These are phyloP conservation scores for Lithosia quadra DNA, from an alignment of 2,888 invertebrate species.

Conservation along the genomic window DNA sequence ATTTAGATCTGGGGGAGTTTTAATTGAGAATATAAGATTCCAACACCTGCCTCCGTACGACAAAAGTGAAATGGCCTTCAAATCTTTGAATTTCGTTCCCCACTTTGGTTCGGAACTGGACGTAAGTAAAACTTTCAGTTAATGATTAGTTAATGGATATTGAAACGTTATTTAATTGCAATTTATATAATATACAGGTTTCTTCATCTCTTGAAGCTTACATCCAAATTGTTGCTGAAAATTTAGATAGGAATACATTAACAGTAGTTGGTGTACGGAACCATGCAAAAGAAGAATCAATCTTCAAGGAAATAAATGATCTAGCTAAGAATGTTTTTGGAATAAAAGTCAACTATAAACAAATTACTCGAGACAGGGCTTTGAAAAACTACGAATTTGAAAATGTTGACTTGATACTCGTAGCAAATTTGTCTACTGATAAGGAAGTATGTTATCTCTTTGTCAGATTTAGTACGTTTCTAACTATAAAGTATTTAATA, in stretches of 20 bases:
- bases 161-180: neutral
- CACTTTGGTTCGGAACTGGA: slow-evolving; percentile 32
- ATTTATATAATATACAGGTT: slow-evolving; percentile 27
- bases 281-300: slow-evolving; percentile 11
- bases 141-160: neutral
- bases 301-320: slow-evolving; percentile 40
- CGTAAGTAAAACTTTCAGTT: slow-evolving; percentile 40
- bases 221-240: slow-evolving; percentile 56
- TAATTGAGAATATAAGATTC: slow-evolving; percentile 48
- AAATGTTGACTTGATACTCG: slow-evolving; percentile 43
- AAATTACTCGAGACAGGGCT: slow-evolving; percentile 20
- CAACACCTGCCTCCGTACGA: slow-evolving; percentile 34
- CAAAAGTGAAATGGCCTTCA: slow-evolving; percentile 31
- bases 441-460: slow-evolving; percentile 37
- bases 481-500: neutral
- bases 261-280: slow-evolving; percentile 42
- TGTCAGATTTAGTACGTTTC: too few species aligned
- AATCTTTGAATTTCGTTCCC: slow-evolving; percentile 42
- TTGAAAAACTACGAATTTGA: slow-evolving; percentile 19
- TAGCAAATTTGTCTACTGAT: slow-evolving; percentile 45
- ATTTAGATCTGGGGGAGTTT: slow-evolving; percentile 61
- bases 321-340: slow-evolving; percentile 26
- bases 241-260: slow-evolving; percentile 45
- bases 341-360: slow-evolving; percentile 38
- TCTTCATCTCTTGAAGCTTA: slow-evolving; percentile 46